phyloP scores from a whole-genome alignment of 2,113 vertebrate species.

The Rhynchomys soricoides region DNA sequence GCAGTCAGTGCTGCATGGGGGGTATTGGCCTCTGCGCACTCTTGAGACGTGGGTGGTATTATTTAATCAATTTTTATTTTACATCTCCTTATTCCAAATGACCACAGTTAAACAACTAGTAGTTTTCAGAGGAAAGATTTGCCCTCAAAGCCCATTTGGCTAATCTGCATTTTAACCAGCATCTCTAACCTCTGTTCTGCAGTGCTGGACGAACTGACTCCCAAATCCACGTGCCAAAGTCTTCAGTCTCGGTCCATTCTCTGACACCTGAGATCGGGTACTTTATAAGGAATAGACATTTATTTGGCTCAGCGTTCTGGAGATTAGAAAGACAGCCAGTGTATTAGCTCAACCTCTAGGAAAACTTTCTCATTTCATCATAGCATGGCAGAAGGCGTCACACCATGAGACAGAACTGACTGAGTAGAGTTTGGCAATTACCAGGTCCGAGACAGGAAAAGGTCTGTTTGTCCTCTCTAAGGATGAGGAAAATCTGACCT shows the following conservation, averaged over 20 bases:
- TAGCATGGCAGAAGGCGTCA: background rate
- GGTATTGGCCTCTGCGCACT: background rate
- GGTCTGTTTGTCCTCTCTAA: background rate
- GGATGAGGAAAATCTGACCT: background rate
- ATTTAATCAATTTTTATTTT: background rate
- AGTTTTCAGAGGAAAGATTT: background rate
- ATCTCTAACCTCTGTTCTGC: background rate
- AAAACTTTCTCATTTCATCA: background rate
- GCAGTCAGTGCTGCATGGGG: background rate
- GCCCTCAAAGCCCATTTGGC: background rate
- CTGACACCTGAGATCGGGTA: too few species aligned
- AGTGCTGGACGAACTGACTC: too few species aligned
- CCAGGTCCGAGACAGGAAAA: background rate
- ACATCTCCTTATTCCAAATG: background rate
- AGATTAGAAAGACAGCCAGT: background rate
- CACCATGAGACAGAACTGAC: background rate
- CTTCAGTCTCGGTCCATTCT: background rate
- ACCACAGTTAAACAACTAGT: background rate
- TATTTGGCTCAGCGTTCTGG: background rate
- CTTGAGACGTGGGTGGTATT: background rate
- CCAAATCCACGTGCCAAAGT: background rate
- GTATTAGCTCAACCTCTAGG: background rate
- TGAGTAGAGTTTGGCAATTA: background rate
- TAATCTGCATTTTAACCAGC: background rate
- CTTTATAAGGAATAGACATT: background rate